Base-by-base conservation (phyloP, 2,888 invertebrate genomes). In the Ypsolopha sequella region DNA sequence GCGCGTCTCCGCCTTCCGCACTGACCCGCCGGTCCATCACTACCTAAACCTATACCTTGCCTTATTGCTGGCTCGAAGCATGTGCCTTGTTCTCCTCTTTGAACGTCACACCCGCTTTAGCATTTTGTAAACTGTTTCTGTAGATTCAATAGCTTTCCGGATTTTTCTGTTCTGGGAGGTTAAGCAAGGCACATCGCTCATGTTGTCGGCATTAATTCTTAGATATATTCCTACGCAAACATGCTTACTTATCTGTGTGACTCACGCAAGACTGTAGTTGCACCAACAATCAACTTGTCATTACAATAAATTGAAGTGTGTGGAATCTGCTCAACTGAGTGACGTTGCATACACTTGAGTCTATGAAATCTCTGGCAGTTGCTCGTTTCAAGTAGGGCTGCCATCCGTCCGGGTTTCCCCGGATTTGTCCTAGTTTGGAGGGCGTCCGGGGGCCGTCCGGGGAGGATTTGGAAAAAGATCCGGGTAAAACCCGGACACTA, bases 1-100 rank as follows among this genome's bases (percentile, higher is more conserved):
- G 48, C 58, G 54, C 55, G 48, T 49, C 73, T 84, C 80, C 79
- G 84, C 80, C 74, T 82, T 81, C 63, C 84, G 81, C 82, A 77
- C 82, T 68, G 81, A 80, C 68, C 66, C 75, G 70, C 76, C 82
- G 78, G 80, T 77, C 79, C 68, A 24, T 24, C 66, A 65, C 68
- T 62, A 41, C 51, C 47, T 34, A 53, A 52, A 54, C 52, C 44
- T 55, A 54, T 50, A 33, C 47, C 46, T 51, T 52, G 51, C 56
- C 51, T 41, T 53, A 45, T 51, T 51, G 41, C 24, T 39, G 49
- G 41, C 47, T 6, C n/a, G 24, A 36, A n/a, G 45, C 44, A 14
- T 38, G 33, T 36, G 13, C 39, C 46, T 35, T 44, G 33, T 6
- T 36, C 45, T 13, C 35, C n/a, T 11, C 35, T 33, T 6, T 6